Evolutionary conservation across 2,888 invertebrate species (phyloP), one percentile per base, ranked within the genome.

Genomic region (Drosophila flavopinicola): DNA sequence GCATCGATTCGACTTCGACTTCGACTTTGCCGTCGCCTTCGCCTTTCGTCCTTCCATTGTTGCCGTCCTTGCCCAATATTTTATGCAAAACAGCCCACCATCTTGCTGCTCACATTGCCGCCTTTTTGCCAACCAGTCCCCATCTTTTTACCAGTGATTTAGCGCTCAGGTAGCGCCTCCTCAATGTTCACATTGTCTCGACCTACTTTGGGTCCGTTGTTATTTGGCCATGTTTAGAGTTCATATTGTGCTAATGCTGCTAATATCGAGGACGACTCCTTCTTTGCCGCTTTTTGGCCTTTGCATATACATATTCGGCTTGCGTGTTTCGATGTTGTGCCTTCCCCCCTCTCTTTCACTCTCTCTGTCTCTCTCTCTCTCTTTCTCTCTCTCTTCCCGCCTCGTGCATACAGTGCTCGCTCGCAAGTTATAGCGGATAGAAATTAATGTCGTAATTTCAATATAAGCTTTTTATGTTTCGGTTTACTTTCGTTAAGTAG

Each of bases 71-170:
- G 71, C 59, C 67, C 78, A 70, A 78, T 80, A 82, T 78, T 78
- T 85, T 80, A 80, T 85, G 80, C 83, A 80, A 82, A 80, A 64
- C 65, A 75, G 58, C 44, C 44, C 30, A 44, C 29, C 44, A 23
- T n/a, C 37, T 17, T 20, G 6, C n/a, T 23, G 13, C 29, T 37
- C 17, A n/a, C 1, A 11, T n/a, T 13, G 2, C 32, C 1, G 6
- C 17, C 9, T 13, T 23, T 13, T 23, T 6, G n/a, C 17, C 23
- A 7, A 4, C 23, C 42, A 1, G 23, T n/a, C 4, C 9, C 24
- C n/a, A 10, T 23, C 6, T 9, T 6, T 11, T 20, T 30, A 20
- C 11, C 17, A 20, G 44, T 69, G 69, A 69, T 69, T 69, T 69
- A 69, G 64, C 69, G 42, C 35, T 66, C 48, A 58, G 37, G 48